These are phyloP conservation scores for Desmophyllum pertusum DNA, from an alignment of 92 coral and sea anemone species.

Conservation along the genomic window DNA sequence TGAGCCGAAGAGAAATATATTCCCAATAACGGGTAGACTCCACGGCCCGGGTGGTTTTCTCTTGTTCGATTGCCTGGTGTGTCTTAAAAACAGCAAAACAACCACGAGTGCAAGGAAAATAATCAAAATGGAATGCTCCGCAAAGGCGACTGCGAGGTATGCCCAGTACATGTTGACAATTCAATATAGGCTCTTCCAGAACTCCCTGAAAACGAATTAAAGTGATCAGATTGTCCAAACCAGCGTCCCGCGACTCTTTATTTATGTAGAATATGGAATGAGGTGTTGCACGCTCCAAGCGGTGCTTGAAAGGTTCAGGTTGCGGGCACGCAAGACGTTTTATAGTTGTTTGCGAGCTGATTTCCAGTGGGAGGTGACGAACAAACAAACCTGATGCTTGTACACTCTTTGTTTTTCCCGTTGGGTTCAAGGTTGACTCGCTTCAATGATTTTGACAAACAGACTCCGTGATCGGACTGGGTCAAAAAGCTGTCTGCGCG, in stretches of 20 bases:
- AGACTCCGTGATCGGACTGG: constrained; percentile 37
- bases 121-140: constrained; percentile 25
- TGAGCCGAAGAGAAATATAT: constrained; percentile 88
- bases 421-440: constrained; percentile 57
- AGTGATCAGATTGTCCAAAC: background rate
- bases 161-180: constrained; percentile 33
- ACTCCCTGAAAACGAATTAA: constrained; percentile 12
- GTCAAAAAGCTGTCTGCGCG: constrained; percentile 37
- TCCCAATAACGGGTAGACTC: constrained; percentile 90
- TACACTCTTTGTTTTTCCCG: constrained; percentile 41
- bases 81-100: constrained; percentile 29
- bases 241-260: constrained; percentile 12
- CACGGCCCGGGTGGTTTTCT: constrained; percentile 90
- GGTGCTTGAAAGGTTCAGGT: constrained; percentile 36
- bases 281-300: constrained; percentile 31
- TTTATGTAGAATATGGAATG: constrained; percentile 3
- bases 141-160: constrained; percentile 5
- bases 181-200: constrained; percentile 27
- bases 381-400: constrained; percentile 49
- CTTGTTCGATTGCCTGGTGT: background rate
- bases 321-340: constrained; percentile 40
- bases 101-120: constrained; percentile 47
- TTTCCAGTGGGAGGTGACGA: constrained; percentile 51
- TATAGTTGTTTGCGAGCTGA: constrained; percentile 30
- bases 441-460: constrained; percentile 57